phyloP scores from a whole-genome alignment of 2,113 vertebrate genomes.

The Lipophrys pholis region DNA sequence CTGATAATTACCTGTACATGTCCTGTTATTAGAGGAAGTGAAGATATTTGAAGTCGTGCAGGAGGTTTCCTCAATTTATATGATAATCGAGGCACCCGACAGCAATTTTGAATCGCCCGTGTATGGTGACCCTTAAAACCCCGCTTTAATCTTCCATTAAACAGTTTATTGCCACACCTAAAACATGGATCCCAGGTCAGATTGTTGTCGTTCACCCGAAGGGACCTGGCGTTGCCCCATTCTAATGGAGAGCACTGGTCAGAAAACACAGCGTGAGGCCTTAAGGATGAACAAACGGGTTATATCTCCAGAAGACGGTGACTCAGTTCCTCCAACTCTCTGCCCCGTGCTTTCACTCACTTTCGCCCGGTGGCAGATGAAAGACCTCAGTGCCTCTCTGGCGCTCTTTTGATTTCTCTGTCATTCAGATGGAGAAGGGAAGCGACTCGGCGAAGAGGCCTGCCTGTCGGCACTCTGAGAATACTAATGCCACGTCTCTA shows the following conservation, averaged over 20 bases:
- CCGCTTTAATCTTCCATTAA: too few species aligned
- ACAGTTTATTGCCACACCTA: background rate
- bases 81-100: too few species aligned
- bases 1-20: too few species aligned
- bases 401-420: conserved; percentile 63
- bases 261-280: conserved; percentile 17
- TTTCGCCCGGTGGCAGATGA: conserved; percentile 62
- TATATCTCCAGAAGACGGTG: background rate
- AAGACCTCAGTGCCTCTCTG: conserved; percentile 50
- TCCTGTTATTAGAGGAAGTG: too few species aligned
- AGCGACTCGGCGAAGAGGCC: conserved; percentile 43
- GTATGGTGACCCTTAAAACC: too few species aligned
- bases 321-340: conserved; percentile 40
- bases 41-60: too few species aligned
- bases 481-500: conserved; percentile 62
- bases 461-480: conserved; percentile 49
- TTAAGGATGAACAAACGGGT: too few species aligned
- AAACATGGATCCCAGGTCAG: background rate
- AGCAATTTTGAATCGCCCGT: too few species aligned
- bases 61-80: too few species aligned
- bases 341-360: conserved; percentile 49
- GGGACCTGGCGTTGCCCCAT: background rate
- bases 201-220: background rate
- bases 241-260: background rate
- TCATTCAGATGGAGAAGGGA: conserved; percentile 55